Conservation (phyloP, 2,888 invertebrate genomes). For the Seira ritae region DNA sequence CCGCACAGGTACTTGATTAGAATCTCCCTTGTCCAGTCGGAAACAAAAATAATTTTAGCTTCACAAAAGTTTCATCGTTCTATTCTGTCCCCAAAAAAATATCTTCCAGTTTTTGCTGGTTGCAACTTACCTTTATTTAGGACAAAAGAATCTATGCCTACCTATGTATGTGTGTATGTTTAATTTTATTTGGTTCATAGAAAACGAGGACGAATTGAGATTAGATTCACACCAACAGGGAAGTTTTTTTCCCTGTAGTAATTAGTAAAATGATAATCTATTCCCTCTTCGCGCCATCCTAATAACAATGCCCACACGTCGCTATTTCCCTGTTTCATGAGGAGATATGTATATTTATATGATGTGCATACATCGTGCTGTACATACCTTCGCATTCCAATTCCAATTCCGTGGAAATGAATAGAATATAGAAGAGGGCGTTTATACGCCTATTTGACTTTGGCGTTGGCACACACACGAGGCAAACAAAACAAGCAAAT, state of each 20-base stretch:
- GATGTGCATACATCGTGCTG: too few relatives aligned
- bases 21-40: too few relatives aligned
- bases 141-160: not conserved
- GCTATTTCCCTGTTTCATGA: not conserved
- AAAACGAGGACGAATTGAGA: slow-evolving; percentile 37
- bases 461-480: not conserved
- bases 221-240: slow-evolving; percentile 28
- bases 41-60: too few relatives aligned
- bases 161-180: not conserved
- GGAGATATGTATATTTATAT: not conserved
- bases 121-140: not conserved
- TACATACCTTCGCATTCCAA: too few relatives aligned
- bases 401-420: not conserved
- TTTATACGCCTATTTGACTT: not conserved
- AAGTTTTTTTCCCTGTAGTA: slow-evolving; percentile 29
- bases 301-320: slow-evolving; percentile 33
- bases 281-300: slow-evolving; percentile 31
- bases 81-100: too few relatives aligned
- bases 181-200: not conserved
- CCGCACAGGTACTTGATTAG: too few relatives aligned
- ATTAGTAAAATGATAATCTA: slow-evolving; percentile 63
- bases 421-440: not conserved
- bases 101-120: too few relatives aligned
- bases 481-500: not conserved
- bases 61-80: too few relatives aligned